A percentile compares a stretch with the other conserved stretches of the same genome.
phyloP scores from a whole-genome alignment of 2,888 invertebrate genomes.

The Drosophila merina region DNA sequence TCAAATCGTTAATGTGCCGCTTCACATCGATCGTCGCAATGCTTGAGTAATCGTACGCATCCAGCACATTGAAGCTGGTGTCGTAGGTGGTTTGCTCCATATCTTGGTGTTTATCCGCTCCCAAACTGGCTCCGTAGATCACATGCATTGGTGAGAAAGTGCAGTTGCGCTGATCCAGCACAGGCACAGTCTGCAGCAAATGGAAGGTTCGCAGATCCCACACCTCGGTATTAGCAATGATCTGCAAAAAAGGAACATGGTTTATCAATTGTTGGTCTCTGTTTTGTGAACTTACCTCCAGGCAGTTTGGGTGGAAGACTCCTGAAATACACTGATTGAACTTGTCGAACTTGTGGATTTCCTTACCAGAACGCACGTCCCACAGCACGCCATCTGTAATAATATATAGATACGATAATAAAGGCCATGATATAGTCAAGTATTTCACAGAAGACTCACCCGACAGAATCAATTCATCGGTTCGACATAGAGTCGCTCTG shows the following conservation, averaged over 20 bases:
- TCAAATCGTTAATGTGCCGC: constrained; percentile 93
- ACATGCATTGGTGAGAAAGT: constrained; percentile 94
- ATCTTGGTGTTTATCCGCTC: constrained; percentile 88
- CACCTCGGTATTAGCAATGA: constrained; percentile 98
- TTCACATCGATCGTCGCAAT: constrained; percentile 98
- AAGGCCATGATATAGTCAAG: neutral
- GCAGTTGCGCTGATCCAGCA: constrained; percentile 93
- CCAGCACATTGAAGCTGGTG: constrained; percentile 97
- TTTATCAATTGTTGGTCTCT: neutral
- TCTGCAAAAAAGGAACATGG: constrained; percentile 82
- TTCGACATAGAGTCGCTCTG: constrained; percentile 96
- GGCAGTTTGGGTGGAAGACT: constrained; percentile 97
- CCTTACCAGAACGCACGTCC: constrained; percentile 94
- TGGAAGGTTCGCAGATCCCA: constrained; percentile 99
- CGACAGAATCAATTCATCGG: constrained; percentile 96
- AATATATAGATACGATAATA: neutral
- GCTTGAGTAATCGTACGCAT: constrained; percentile 96
- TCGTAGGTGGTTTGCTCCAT: constrained; percentile 90
- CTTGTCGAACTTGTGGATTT: constrained; percentile 98
- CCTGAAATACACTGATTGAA: constrained; percentile 97
- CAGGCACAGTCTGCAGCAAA: constrained; percentile 95
- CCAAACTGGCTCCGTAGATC: constrained; percentile 93
- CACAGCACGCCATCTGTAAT: constrained; percentile 94
- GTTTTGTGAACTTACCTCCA: constrained; percentile 87
- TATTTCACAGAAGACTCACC: constrained; percentile 81